These are phyloP conservation scores for Meliscaeva auricollis DNA, from an alignment of 2,888 invertebrate genomes.

Conservation along the genomic window DNA sequence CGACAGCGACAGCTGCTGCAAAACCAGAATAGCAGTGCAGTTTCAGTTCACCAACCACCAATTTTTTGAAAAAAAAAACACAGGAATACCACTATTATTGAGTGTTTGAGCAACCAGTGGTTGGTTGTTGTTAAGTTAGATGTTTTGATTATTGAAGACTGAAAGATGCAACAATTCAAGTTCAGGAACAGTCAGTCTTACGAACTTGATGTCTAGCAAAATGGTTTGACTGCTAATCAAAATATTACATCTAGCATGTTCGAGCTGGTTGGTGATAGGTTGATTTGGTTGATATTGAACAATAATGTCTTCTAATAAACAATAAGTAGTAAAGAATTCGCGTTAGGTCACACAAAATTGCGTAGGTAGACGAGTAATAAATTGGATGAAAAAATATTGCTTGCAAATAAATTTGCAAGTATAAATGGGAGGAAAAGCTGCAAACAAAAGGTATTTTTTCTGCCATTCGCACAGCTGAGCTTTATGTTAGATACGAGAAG, in stretches of 20 bases:
- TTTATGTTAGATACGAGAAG: no score
- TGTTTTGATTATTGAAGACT: background rate
- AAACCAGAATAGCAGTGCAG: conserved; percentile 19
- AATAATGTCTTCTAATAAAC: no score
- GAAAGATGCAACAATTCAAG: conserved; percentile 2
- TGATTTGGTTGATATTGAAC: background rate
- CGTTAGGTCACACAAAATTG: no score
- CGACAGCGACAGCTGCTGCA: conserved; percentile 15
- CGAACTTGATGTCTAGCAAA: background rate
- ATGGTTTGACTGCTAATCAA: conserved; percentile 4
- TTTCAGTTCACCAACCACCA: conserved; percentile 22
- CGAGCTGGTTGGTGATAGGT: background rate
- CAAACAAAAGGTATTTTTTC: no score
- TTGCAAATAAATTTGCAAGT: no score
- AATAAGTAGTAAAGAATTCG: no score
- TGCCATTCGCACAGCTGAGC: no score
- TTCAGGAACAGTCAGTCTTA: background rate
- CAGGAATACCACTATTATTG: background rate
- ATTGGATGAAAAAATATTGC: no score
- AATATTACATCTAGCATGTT: conserved; percentile 8
- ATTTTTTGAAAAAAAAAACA: background rate
- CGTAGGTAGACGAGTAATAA: no score
- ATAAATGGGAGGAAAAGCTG: no score
- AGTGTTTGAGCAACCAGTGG: conserved; percentile 23
- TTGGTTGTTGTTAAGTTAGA: background rate